These are phyloP conservation scores for Paracentrotus lividus DNA, from an alignment of 53 echinoderm and acorn worm genomes.

Conservation along the genomic window DNA sequence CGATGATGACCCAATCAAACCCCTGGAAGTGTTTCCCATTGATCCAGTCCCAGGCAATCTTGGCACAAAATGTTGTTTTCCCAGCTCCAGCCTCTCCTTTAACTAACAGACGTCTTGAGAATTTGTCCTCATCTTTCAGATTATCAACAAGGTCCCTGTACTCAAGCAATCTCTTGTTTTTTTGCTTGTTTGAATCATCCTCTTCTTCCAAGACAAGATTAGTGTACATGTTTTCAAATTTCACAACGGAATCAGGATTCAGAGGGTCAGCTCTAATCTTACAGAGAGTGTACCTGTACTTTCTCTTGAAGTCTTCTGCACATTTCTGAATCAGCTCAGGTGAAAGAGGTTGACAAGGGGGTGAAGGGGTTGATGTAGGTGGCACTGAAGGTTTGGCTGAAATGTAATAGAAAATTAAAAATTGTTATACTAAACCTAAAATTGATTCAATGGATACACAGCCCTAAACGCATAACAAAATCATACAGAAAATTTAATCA, in stretches of 20 bases:
- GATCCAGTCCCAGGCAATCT: slow-evolving; percentile 15
- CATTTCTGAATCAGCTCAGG: slow-evolving; percentile 10
- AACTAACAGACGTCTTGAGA: not conserved
- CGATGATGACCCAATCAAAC: not conserved
- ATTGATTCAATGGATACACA: too few species aligned
- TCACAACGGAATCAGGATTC: too few species aligned
- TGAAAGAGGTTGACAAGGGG: not conserved
- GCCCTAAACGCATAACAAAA: too few species aligned
- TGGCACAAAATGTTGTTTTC: not conserved
- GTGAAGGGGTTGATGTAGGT: not conserved
- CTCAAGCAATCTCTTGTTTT: too few species aligned
- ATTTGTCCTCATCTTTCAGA: not conserved
- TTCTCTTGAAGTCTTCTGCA: not conserved
- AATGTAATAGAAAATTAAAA: not conserved
- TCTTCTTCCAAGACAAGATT: too few species aligned
- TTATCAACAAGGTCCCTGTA: not conserved
- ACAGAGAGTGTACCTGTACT: not conserved
- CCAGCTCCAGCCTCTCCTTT: not conserved
- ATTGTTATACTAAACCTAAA: too few species aligned
- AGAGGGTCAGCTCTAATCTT: not conserved
- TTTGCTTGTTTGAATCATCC: too few species aligned
- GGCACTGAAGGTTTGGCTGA: not conserved
- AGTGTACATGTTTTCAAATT: too few species aligned
- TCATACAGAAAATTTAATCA: too few species aligned
- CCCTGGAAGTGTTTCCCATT: not conserved